phyloP scores from a whole-genome alignment of 2,888 invertebrate species.

The Patella ulyssiponensis region DNA sequence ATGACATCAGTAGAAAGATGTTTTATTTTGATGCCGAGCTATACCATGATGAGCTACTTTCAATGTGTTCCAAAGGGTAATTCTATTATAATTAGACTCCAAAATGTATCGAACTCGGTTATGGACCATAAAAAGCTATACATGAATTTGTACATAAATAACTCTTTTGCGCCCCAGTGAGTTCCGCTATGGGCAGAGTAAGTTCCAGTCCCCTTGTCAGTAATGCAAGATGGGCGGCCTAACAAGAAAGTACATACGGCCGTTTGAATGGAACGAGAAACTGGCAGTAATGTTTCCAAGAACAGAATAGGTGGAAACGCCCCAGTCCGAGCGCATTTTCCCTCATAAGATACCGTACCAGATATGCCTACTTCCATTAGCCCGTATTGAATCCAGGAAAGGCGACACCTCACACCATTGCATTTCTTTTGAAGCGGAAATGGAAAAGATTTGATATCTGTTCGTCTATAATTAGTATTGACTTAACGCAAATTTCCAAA shows the following conservation, averaged over 20 bases:
- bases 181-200: neutral
- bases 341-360: neutral
- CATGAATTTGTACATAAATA: neutral
- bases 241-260: neutral
- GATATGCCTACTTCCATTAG: no score
- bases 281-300: no score
- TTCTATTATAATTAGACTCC: neutral
- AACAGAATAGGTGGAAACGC: neutral
- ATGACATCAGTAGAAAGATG: conserved; percentile 29
- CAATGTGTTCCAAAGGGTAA: conserved; percentile 44
- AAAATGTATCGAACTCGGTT: neutral
- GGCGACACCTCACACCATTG: no score
- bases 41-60: conserved; percentile 31
- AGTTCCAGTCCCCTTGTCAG: neutral
- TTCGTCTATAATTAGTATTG: no score
- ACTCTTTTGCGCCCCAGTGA: neutral
- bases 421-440: no score
- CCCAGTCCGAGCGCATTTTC: neutral
- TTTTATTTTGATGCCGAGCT: conserved; percentile 26
- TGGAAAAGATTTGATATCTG: no score
- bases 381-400: no score
- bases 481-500: no score
- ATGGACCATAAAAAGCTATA: neutral
- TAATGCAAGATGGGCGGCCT: neutral
- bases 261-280: no score